Evolutionary conservation across 1,140 invertebrate genomes (phyloP).

Genomic region (Dinoponera quadriceps): DNA sequence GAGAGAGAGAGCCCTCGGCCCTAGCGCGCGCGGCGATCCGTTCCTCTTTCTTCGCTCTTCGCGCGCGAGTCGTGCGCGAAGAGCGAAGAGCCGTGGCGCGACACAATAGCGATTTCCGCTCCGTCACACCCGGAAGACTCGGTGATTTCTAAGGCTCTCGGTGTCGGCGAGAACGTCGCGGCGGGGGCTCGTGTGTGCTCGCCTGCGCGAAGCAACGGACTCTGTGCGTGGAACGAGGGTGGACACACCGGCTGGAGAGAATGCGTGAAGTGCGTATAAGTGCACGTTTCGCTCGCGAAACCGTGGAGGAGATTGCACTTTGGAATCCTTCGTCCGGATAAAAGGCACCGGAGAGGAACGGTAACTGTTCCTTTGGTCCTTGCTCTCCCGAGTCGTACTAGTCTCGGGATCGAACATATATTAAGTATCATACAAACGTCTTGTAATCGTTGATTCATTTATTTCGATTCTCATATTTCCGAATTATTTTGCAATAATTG

Average conservation of each 20-base stretch:
- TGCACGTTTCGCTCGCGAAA: conserved; percentile 71
- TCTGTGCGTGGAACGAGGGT: conserved; percentile 25
- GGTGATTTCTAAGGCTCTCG: conserved; percentile 71
- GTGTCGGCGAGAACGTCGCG: conserved; percentile 40
- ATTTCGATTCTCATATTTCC: too few relatives aligned
- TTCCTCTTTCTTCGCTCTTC: conserved; percentile 37
- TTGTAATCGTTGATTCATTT: too few relatives aligned
- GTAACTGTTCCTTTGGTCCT: conserved; percentile 32
- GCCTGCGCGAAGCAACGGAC: conserved; percentile 39
- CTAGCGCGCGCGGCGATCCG: conserved; percentile 43
- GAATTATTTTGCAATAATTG: too few relatives aligned
- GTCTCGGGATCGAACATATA: not conserved
- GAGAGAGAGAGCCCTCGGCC: conserved; percentile 34
- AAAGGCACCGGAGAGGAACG: conserved; percentile 39
- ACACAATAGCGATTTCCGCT: conserved; percentile 77
- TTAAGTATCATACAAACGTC: too few relatives aligned
- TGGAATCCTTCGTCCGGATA: conserved; percentile 60
- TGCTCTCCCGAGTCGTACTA: conserved; percentile 47
- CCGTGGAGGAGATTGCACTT: conserved; percentile 74
- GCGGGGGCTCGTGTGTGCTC: conserved; percentile 38
- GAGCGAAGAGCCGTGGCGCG: conserved; percentile 50
- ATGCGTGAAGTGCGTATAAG: conserved; percentile 71
- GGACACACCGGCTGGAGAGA: conserved; percentile 57
- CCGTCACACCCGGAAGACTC: conserved; percentile 76
- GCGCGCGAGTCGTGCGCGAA: conserved; percentile 51